phyloP scores from a whole-genome alignment of 1,140 invertebrate species.

The Ceratina japonica region DNA sequence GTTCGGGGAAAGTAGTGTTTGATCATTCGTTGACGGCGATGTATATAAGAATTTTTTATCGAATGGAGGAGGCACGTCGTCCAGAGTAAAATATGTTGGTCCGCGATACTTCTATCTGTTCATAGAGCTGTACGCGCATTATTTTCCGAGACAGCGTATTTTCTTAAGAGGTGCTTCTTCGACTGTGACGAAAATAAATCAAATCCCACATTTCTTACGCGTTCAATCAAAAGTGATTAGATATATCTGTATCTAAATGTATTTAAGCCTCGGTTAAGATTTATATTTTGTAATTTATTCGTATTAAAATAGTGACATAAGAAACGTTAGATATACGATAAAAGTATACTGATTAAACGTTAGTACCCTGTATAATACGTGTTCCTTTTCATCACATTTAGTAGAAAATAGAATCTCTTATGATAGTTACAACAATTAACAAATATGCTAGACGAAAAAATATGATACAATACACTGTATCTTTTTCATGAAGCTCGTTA shows the following conservation, averaged over 20 bases:
- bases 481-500: conserved; percentile 18
- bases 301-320: background rate
- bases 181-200: background rate
- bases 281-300: conserved; percentile 13
- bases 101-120: background rate
- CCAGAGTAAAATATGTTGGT: conserved; percentile 26
- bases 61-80: background rate
- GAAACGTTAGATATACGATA: conserved; percentile 27
- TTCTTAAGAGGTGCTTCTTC: conserved; percentile 17
- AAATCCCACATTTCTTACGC: background rate
- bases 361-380: conserved; percentile 21
- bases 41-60: conserved; percentile 38
- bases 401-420: conserved; percentile 45
- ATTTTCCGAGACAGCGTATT: conserved; percentile 12
- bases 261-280: background rate
- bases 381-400: background rate
- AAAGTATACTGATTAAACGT: conserved; percentile 8
- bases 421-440: conserved; percentile 40
- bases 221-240: background rate
- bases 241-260: background rate
- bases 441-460: conserved; percentile 17
- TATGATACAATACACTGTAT: background rate
- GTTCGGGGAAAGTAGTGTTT: background rate
- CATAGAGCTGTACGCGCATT: background rate
- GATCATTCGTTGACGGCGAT: conserved; percentile 20